Base-by-base conservation (phyloP, 2,797 vertebrate genomes). In the Gymnothorax javanicus region DNA sequence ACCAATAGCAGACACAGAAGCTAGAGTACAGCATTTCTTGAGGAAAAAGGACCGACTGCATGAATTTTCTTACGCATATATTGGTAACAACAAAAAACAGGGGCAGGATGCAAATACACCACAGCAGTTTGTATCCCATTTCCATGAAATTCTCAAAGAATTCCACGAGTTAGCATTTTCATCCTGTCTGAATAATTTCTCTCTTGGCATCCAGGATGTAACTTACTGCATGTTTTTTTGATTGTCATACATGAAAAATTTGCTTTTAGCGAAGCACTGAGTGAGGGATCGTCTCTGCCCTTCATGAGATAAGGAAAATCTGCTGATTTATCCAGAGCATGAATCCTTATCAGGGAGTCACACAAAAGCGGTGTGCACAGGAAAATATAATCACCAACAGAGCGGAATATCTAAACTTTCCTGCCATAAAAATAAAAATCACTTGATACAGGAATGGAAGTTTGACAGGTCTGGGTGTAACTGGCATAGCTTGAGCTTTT, bases 221-320 rank as follows among this genome's bases (percentile, higher is more conserved):
- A 77, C 33, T 12, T 8, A 23, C 67, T 33, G 58, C 60, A 56
- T 75, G 83, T 83, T 20, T 7, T 84, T 82, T 87, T 87, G 87
- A 87, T 82, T 83, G 67, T n/a, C 84, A 71, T 11, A 54, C 43
- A 81, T 67, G 50, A 85, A 58, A 23, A 43, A 54, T 62, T 20
- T 27, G 20, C 82, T 50, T 7, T 83, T 56, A 50, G 87, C 57
- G 77, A 73, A 83, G 56, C 58, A 4, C 11, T 75, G 15, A 79
- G 71, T 77, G 77, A 77, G 86, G 87, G 87, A 81, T 20, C 62
- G 69, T 62, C 54, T 86, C 87, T 88, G 87, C 84, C 87, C 85
- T 88, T 88, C 87, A 86, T 85, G 85, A 88, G 87, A 88, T 88
- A 88, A 88, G 54, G 84, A 84, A 86, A 86, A 88, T 88, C 85